Evolutionary conservation across 2,113 vertebrate genomes (phyloP).

Genomic region (Chaenocephalus aceratus): DNA sequence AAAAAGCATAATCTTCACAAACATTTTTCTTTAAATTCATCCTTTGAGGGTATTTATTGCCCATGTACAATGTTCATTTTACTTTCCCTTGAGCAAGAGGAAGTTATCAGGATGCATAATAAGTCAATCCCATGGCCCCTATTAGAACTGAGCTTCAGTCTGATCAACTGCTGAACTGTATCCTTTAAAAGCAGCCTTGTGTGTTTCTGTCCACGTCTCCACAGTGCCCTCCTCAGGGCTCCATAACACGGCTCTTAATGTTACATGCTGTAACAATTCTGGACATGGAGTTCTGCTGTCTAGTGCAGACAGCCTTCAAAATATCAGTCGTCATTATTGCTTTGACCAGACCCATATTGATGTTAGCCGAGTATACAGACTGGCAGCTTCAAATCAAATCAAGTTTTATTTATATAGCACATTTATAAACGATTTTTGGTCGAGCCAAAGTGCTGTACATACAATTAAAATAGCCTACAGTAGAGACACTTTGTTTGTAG

Average conservation of each 20-base stretch:
- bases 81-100: conserved; percentile 18
- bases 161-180: conserved; percentile 50
- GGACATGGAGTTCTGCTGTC: conserved; percentile 1
- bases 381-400: not conserved
- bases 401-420: no score
- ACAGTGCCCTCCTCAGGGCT: conserved; percentile 79
- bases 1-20: conserved; percentile 28
- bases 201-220: conserved; percentile 62
- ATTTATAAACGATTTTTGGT: no score
- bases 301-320: not conserved
- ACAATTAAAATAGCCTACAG: no score
- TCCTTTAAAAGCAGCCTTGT: conserved; percentile 16
- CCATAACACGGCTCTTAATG: conserved; percentile 12
- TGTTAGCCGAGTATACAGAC: not conserved
- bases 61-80: conserved; percentile 25
- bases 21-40: conserved; percentile 1
- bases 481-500: no score
- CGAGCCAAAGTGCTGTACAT: no score
- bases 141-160: conserved; percentile 38
- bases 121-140: conserved; percentile 34
- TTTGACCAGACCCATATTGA: conserved; percentile 3
- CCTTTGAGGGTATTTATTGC: conserved; percentile 38
- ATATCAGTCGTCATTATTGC: conserved; percentile 4
- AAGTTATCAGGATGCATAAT: conserved; percentile 58
- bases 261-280: conserved; percentile 7